Evolutionary conservation across 2,888 invertebrate genomes (phyloP), one percentile per base, ranked within the genome.

Genomic region (Nemurella pictetii): DNA sequence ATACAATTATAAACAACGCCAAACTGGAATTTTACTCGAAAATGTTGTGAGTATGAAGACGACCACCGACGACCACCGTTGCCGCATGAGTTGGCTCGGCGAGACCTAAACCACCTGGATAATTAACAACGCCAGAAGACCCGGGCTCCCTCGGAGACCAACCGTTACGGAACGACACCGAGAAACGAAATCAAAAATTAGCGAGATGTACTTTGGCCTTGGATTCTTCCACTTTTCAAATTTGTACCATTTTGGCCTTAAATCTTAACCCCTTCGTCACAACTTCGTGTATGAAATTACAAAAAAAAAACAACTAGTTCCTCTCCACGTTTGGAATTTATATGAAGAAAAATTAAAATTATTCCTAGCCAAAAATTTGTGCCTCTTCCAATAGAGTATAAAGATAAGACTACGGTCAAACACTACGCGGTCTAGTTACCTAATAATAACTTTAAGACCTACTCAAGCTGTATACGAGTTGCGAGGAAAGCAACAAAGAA

Each of bases 181-280:
- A 28, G 75, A 26, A 75, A 75, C 29, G 9, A 75, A 75, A 75
- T 75, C 29, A 75, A 75, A 75, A 28, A 75, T 75, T 75, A 28
- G 7, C 27, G 29, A 75, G 27, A 75, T 9, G 26, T 55, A 55
- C 55, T 55, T 55, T 55, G 55, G 55, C 55, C 55, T 55, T 55
- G 55, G 55, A 55, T 55, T 55, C 55, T 55, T 55, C 55, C 55
- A 55, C 55, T 55, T 55, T 55, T 55, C 55, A 55, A 55, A 55
- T 55, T 55, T 55, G 55, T 55, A 55, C 55, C 55, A 55, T 55
- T 55, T 55, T 55, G 55, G 55, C 55, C 55, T 55, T 55, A 55
- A 55, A 55, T 55, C 55, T 3, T 55, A 55, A 20, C 55, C 55
- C 55, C 55, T 55, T 55, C 55, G 9, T 55, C 55, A 55, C 55